Evolutionary conservation across 2,797 vertebrate species (phyloP).

Genomic region (Linurgus olivaceus): DNA sequence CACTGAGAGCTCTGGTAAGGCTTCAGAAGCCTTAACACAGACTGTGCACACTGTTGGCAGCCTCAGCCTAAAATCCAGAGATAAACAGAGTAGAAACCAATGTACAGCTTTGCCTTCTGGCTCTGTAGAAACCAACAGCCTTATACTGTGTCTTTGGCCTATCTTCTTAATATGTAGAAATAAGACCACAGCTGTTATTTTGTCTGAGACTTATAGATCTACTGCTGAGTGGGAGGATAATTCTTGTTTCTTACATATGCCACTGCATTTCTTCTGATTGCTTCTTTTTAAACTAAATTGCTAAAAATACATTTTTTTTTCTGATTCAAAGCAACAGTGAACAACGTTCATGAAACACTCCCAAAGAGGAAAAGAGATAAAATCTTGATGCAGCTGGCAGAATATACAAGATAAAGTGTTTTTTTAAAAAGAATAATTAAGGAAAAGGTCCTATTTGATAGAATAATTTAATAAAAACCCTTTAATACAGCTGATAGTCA

Average conservation of each 20-base stretch:
- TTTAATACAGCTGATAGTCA: not conserved
- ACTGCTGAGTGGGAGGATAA: not conserved
- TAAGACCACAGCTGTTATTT: constrained; percentile 31
- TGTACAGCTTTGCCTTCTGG: not conserved
- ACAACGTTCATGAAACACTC: not conserved
- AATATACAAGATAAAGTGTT: not conserved
- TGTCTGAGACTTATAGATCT: constrained; percentile 10
- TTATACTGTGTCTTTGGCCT: not conserved
- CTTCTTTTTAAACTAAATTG: constrained; percentile 28
- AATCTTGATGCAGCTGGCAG: constrained; percentile 3
- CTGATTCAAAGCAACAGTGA: not conserved
- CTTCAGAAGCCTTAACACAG: not conserved
- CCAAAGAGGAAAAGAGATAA: not conserved
- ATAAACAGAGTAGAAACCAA: not conserved
- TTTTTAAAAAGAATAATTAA: not conserved
- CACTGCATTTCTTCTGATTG: not conserved
- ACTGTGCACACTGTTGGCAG: not conserved
- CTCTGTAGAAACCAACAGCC: not conserved
- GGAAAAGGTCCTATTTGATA: not conserved
- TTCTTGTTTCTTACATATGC: constrained; percentile 3
- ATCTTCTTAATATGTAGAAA: constrained; percentile 11
- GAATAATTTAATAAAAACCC: constrained; percentile 39
- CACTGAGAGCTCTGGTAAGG: not conserved
- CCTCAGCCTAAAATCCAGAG: not conserved
- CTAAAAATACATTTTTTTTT: constrained; percentile 39